Conservation (phyloP, 1,140 invertebrate species). For the Lepidurus arcticus region DNA sequence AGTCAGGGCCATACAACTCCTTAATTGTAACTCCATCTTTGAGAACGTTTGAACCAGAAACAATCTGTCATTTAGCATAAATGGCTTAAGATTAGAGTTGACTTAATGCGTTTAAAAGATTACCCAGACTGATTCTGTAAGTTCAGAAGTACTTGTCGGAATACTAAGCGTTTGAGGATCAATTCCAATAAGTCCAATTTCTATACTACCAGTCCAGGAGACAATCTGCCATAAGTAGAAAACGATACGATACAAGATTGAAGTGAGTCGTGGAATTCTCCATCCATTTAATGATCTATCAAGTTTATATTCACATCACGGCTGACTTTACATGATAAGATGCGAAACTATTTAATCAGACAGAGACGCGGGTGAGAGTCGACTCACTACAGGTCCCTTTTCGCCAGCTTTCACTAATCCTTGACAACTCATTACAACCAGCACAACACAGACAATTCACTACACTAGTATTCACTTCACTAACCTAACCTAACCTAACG, state of each 20-base stretch:
- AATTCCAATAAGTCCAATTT: constrained; percentile 81
- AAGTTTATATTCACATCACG: constrained; percentile 32
- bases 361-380: no score
- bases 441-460: no score
- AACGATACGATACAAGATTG: background rate
- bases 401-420: no score
- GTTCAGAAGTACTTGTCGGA: constrained; percentile 74
- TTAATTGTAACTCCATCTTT: constrained; percentile 70
- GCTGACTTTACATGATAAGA: constrained; percentile 1
- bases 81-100: constrained; percentile 31
- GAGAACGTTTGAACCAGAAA: constrained; percentile 77
- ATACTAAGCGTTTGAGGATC: constrained; percentile 74
- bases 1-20: constrained; percentile 77
- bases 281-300: constrained; percentile 27
- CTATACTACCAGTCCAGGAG: constrained; percentile 84
- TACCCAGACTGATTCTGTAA: constrained; percentile 74
- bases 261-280: constrained; percentile 28
- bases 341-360: no score
- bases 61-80: constrained; percentile 52
- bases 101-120: background rate
- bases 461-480: no score
- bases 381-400: no score
- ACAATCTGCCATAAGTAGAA: constrained; percentile 51
- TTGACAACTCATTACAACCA: no score
- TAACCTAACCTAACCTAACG: no score